A percentile compares a stretch with the other conserved stretches of the same genome.
phyloP scores from a whole-genome alignment of 2,888 invertebrate species.

The Abrostola tripartita region DNA sequence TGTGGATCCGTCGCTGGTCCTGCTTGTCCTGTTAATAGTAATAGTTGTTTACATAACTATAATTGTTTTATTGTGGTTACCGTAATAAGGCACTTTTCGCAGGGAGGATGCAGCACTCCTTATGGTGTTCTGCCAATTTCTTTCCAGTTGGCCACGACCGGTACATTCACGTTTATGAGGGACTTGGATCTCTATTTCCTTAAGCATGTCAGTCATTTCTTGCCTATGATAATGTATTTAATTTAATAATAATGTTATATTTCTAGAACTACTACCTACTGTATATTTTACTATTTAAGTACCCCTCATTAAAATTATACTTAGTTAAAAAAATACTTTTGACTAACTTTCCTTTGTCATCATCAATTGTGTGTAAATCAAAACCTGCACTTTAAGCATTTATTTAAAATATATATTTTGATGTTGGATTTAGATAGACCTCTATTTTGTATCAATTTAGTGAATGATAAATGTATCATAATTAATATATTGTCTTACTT shows the following conservation, averaged over 20 bases:
- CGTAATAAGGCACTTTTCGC: constrained; percentile 76
- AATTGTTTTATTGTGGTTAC: constrained; percentile 54
- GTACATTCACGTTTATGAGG: constrained; percentile 67
- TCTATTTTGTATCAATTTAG: too few relatives aligned
- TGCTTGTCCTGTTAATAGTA: not conserved
- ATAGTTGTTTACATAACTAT: not conserved
- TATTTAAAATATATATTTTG: too few relatives aligned
- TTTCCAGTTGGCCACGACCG: constrained; percentile 74
- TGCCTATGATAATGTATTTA: constrained; percentile 53
- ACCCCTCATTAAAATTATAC: too few relatives aligned
- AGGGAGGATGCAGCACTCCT: constrained; percentile 66
- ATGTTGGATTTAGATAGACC: too few relatives aligned
- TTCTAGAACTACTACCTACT: too few relatives aligned
- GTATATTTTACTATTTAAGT: too few relatives aligned
- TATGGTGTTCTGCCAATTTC: constrained; percentile 73
- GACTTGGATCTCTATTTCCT: constrained; percentile 61
- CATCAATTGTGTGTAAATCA: too few relatives aligned
- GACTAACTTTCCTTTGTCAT: too few relatives aligned
- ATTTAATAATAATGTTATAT: not conserved
- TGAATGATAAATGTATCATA: too few relatives aligned
- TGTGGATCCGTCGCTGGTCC: too few relatives aligned
- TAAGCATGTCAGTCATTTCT: constrained; percentile 73
- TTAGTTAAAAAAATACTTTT: too few relatives aligned
- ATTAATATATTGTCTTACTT: constrained; percentile 58
- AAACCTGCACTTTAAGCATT: too few relatives aligned